Conservation (phyloP, 2,888 invertebrate genomes). For the Melanargia galathea region DNA sequence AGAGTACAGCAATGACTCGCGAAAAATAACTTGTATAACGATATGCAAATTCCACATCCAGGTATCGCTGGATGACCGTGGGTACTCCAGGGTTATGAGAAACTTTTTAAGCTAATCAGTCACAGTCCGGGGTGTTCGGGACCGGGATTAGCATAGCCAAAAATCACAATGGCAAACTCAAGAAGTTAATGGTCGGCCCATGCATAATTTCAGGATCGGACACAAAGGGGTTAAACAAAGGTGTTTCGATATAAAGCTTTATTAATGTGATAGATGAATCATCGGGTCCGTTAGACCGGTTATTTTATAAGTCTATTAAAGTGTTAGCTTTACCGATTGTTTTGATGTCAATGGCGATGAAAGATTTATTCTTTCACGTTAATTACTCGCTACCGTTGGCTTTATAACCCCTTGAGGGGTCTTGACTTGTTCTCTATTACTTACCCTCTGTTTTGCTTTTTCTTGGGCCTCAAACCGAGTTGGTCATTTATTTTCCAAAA, state of each 20-base stretch:
- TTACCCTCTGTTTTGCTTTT: background rate
- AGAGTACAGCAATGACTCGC: slow-evolving; percentile 18
- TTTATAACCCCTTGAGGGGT: background rate
- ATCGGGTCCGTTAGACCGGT: slow-evolving; percentile 74
- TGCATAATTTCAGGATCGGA: slow-evolving; percentile 63
- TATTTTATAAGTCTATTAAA: slow-evolving; percentile 50
- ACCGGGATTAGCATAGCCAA: slow-evolving; percentile 70
- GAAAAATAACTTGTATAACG: slow-evolving; percentile 44
- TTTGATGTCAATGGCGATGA: slow-evolving; percentile 44
- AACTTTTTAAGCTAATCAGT: slow-evolving; percentile 68
- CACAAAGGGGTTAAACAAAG: slow-evolving; percentile 77
- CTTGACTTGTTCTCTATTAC: background rate
- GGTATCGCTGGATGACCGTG: slow-evolving; percentile 60
- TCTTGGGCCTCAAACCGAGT: background rate
- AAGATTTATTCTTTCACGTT: slow-evolving; percentile 59
- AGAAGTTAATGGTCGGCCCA: slow-evolving; percentile 72
- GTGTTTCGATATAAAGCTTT: slow-evolving; percentile 65
- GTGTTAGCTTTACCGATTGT: slow-evolving; percentile 46
- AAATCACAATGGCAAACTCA: slow-evolving; percentile 70
- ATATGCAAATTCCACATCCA: slow-evolving; percentile 56
- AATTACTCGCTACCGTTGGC: slow-evolving; percentile 39
- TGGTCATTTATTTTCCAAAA: background rate
- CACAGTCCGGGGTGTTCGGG: slow-evolving; percentile 64
- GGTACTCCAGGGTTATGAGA: slow-evolving; percentile 56
- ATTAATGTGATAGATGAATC: slow-evolving; percentile 74